Evolutionary conservation across 2,113 vertebrate species (phyloP), one percentile per base, ranked within the genome.

Genomic region (Xyliphius kryptos): DNA sequence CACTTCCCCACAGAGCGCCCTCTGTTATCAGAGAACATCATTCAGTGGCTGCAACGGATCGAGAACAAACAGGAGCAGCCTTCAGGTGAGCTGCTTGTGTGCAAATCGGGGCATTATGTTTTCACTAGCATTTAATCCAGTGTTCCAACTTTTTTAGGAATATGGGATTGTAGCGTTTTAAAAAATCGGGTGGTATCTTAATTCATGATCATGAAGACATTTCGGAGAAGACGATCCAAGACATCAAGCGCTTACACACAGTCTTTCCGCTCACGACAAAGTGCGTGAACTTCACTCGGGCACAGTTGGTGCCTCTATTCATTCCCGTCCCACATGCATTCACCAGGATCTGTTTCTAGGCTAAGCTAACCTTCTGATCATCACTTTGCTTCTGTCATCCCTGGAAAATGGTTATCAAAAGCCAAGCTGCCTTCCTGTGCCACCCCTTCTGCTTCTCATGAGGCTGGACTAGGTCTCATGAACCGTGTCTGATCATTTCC

Each of bases 11-110:
- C 89, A 49, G 83, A 82, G 21, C 74, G 79, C 21, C 22, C 86
- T 17, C 46, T 97, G 22, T 78, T 67, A 21, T 81, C 88, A 61
- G 15, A 32, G 2, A 85, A 81, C 43, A 41, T 98, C 66, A 78
- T 90, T 20, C 72, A 70, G 51, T 98, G 95, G 95, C 77, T 97
- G 68, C 80, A 88, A 80, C 91, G 73, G 82, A 75, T 0, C 81
- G 90, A 32, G 13, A 56, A 13, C 41, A 17, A 46, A 21, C 61
- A 74, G 3, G 90, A 93, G 74, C 63, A 79, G 56, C 87, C 83
- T 22, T 87, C 87, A 81, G 89, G 95, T 96, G 13, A 58, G 19
- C 6, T n/a, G 17, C n/a, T n/a, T n/a, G n/a, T n/a, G n/a, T n/a
- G n/a, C n/a, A n/a, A n/a, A n/a, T n/a, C n/a, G n/a, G n/a, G n/a